Conservation (phyloP, 2,888 invertebrate species). For the Oxycera nigricornis region DNA sequence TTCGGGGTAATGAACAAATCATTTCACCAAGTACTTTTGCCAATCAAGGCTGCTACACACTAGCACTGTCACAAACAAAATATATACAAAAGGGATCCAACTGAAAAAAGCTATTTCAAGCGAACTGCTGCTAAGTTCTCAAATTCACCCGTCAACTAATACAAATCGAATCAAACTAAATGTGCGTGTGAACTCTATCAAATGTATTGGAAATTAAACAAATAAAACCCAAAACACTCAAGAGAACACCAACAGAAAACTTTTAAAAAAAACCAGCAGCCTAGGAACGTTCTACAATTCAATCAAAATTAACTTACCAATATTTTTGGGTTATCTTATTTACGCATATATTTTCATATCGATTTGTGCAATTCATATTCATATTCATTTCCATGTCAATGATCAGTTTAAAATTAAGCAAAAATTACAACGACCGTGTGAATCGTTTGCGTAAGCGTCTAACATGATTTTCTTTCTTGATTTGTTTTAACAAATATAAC, state of each 20-base stretch:
- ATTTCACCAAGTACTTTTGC: not conserved
- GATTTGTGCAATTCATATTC: not conserved
- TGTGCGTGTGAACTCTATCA: conserved; percentile 15
- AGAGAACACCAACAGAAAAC: conserved; percentile 9
- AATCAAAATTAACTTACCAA: conserved; percentile 23
- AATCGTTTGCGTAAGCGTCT: not conserved
- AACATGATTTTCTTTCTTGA: too few relatives aligned
- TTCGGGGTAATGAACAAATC: not conserved
- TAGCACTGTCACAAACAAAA: conserved; percentile 35
- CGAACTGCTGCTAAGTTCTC: conserved; percentile 4
- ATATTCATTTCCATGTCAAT: not conserved
- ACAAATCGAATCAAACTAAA: conserved; percentile 21
- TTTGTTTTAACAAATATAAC: too few relatives aligned
- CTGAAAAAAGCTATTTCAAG: conserved; percentile 31
- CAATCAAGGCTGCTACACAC: conserved; percentile 28
- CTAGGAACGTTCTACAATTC: conserved; percentile 19
- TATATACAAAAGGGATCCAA: conserved; percentile 15
- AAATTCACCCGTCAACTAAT: conserved; percentile 24
- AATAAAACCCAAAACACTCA: conserved; percentile 3
- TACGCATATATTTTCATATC: conserved; percentile 34
- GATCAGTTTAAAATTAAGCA: not conserved
- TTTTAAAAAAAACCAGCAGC: conserved; percentile 23
- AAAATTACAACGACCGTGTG: too few relatives aligned
- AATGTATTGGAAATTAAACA: conserved; percentile 18
- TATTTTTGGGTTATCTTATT: conserved; percentile 37